Base-by-base conservation (phyloP, 2,888 invertebrate species). In the Cephalotes varians region DNA sequence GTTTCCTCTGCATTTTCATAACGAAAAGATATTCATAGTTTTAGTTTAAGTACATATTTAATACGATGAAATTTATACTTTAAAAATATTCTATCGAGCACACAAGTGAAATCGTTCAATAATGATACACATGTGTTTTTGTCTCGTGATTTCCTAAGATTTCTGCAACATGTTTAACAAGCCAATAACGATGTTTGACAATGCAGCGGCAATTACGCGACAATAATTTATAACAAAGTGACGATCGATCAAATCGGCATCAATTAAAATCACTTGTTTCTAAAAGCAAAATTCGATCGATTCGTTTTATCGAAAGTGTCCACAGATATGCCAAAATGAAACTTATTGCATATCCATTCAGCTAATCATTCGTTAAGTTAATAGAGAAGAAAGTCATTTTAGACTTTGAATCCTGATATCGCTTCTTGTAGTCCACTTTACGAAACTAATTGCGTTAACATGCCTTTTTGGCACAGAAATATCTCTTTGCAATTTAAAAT, bases 371-470 rank as follows among this genome's bases (percentile, higher is more conserved):
- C 56, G 54, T n/a, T n/a, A n/a, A 64, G 71, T 82, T 82, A 69
- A 79, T 79, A 54, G 64, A 69, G 71, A 62, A 64, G 72, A 80
- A 80, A 69, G 69, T 67, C 60, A 69, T 77, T 82, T 77, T 62
- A 40, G 51, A 82, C 67, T 82, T 76, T 51, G 58, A 40, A 51
- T 49, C 25, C 40, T 60, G 51, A 76, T 54, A 76, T 40, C 18
- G 73, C 31, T 51, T n/a, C n/a, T 58, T 15, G 10, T 62, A 72
- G 58, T 49, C 12, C 56, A 69, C 25, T 40, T 77, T 77, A 9
- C 21, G 31, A 69, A 69, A 69, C 31, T 34, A 69, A 79, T 69
- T 67, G 44, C 40, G 12, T 65, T 76, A n/a, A 65, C n/a, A 31
- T 67, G 44, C 31, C 34, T 69, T 44, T 69, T 69, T 44, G 54